A percentile compares a stretch with the other conserved stretches of the same genome.
These are phyloP conservation scores for Phrynosoma blainvillii DNA, from an alignment of 2,113 vertebrate genomes.

Conservation along the genomic window DNA sequence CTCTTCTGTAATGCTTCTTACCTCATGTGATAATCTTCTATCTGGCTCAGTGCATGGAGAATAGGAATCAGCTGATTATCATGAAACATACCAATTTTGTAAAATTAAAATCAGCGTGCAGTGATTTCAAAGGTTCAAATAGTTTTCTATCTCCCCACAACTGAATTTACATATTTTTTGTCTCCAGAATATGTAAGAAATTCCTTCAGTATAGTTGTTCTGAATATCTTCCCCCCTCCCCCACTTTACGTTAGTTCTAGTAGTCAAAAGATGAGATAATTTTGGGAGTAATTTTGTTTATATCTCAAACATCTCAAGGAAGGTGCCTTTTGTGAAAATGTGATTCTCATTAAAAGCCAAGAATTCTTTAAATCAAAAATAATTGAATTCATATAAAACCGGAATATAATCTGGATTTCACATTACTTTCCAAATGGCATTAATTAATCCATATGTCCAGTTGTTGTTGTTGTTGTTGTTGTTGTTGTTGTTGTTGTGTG, in stretches of 20 bases:
- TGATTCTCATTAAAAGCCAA: conserved; percentile 39
- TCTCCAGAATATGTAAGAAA: conserved; percentile 26
- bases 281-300: conserved; percentile 39
- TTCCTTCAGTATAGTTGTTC: conserved; percentile 53
- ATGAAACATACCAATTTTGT: conserved; percentile 57
- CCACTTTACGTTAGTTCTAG: conserved; percentile 41
- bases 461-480: too few species aligned
- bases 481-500: too few species aligned
- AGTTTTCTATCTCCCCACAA: conserved; percentile 59
- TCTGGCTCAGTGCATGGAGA: not conserved
- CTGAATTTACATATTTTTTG: conserved; percentile 61
- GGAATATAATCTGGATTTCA: not conserved
- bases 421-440: conserved; percentile 9
- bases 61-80: conserved; percentile 49
- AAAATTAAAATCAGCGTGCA: conserved; percentile 58
- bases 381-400: not conserved
- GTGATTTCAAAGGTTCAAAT: conserved; percentile 56
- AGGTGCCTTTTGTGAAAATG: conserved; percentile 32
- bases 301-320: conserved; percentile 32
- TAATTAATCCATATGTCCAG: conserved; percentile 14
- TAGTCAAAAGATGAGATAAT: conserved; percentile 51
- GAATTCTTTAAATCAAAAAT: not conserved
- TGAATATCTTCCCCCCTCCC: not conserved
- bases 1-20: too few species aligned
- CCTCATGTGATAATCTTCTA: too few species aligned